Base-by-base conservation (phyloP, 37 sponge, comb jelly and placozoan species). In the Geodia barretti region DNA sequence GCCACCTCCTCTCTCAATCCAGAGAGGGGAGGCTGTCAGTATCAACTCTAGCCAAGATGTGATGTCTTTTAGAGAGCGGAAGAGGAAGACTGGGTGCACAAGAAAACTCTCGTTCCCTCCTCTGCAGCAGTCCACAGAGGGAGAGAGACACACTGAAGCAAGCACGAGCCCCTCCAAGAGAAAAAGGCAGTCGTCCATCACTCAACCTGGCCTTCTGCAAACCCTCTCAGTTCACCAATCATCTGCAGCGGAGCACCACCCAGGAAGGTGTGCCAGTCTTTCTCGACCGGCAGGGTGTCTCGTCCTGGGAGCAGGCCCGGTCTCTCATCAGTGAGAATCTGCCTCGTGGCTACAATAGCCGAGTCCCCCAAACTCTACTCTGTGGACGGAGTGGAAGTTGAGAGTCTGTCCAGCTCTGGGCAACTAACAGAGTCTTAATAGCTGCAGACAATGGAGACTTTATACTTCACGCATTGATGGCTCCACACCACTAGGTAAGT, bases 361-460 rank as follows among this genome's bases (percentile, higher is more conserved):
- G 82, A 73, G 5, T 73, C 33, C 73, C 29, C 70, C 33, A 58
- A 60, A 19, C 72, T 84, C 17, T 84, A 38, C 72, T 77, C 21
- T 5, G 32, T 71, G 1, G 72, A 77, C 61, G 85, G 85, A 1
- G 41, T 41, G 5, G 69, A 72, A 41, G 79, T 88, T n/a, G 24
- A 67, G 68, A 74, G 84, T 33, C 38, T 88, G 29, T 82, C 84
- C 79, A 88, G 67, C 60, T 88, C 4, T 76, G 66, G 84, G 47
- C 32, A 20, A 41, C 69, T 20, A 74, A 74, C 23, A 70, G n/a
- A 7, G 38, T 62, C 4, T 62, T 86, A 9, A 83, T 88, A 39
- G 84, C 77, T 42, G 79, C 62, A 17, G 88, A 83, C 0, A 60
- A 38, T n/a, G 89, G 82, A 41, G 26, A 39, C 26, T 88, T 88